Percentiles rank a stretch among this genome's conserved stretches.
These are phyloP conservation scores for Neoarius graeffei DNA, from an alignment of 2,113 vertebrate genomes.

Conservation along the genomic window DNA sequence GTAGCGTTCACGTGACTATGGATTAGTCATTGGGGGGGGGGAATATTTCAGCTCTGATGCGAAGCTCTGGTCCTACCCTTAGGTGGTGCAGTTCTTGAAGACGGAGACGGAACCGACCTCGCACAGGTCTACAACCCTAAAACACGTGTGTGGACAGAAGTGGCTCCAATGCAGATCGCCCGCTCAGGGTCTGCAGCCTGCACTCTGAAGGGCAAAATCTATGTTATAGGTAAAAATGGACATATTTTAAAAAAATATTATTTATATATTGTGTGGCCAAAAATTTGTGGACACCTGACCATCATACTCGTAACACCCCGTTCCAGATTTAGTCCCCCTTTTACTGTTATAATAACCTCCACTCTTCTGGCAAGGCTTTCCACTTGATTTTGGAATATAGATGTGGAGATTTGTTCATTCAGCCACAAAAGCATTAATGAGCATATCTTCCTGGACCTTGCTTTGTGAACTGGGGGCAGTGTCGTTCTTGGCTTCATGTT, in stretches of 20 bases:
- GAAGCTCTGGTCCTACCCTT: neutral
- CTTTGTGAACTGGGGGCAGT: neutral
- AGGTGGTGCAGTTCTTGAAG: conserved; percentile 79
- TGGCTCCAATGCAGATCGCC: conserved; percentile 79
- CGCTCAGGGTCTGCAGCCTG: conserved; percentile 80
- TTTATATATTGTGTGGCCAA: too few species aligned
- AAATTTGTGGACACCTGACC: neutral
- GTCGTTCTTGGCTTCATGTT: neutral
- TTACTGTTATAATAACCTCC: neutral
- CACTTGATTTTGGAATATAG: neutral
- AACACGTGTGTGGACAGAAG: conserved; percentile 69
- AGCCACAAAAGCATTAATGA: neutral
- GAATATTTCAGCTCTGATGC: neutral
- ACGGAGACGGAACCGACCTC: conserved; percentile 77
- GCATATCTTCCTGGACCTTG: neutral
- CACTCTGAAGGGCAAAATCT: conserved; percentile 77
- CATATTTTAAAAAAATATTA: neutral
- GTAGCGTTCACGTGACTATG: conserved; percentile 50
- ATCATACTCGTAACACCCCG: neutral
- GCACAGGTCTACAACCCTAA: conserved; percentile 80
- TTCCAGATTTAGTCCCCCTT: neutral
- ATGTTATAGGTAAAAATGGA: conserved; percentile 72
- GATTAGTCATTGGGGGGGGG: neutral
- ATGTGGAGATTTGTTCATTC: neutral
- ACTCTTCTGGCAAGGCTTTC: neutral